phyloP scores from a whole-genome alignment of 1,140 invertebrate species.

The Nomia melanderi region DNA sequence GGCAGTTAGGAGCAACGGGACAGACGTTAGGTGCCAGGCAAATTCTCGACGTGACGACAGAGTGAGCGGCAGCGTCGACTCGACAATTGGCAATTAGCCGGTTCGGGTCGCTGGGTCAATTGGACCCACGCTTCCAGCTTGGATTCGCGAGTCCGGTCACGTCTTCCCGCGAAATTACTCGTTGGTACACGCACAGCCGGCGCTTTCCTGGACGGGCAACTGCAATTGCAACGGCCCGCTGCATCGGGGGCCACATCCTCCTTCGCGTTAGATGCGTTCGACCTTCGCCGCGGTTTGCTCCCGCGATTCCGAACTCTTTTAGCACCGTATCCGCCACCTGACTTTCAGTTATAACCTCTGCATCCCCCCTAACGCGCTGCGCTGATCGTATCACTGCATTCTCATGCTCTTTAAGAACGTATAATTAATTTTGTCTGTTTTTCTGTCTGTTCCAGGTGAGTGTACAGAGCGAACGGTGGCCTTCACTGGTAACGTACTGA shows the following conservation, averaged over 20 bases:
- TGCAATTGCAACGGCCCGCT: constrained; percentile 13
- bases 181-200: constrained; percentile 60
- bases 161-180: constrained; percentile 75
- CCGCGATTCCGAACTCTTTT: neutral
- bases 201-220: constrained; percentile 14
- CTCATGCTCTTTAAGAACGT: too few relatives aligned
- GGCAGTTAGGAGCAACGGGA: neutral
- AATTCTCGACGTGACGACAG: constrained; percentile 36
- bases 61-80: constrained; percentile 72
- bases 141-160: constrained; percentile 75
- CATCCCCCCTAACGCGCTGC: too few relatives aligned
- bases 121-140: constrained; percentile 74
- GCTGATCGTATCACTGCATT: too few relatives aligned
- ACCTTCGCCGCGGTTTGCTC: constrained; percentile 6
- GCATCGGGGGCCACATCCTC: constrained; percentile 25
- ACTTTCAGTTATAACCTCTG: neutral
- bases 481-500: neutral
- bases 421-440: too few relatives aligned
- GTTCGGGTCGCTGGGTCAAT: constrained; percentile 75
- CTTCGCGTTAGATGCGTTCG: constrained; percentile 11
- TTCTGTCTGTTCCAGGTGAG: neutral
- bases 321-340: neutral
- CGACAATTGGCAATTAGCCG: constrained; percentile 80
- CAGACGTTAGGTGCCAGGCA: constrained; percentile 41
- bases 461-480: neutral